Base-by-base conservation (phyloP, 2,888 invertebrate species). In the Phalangium opilio region DNA sequence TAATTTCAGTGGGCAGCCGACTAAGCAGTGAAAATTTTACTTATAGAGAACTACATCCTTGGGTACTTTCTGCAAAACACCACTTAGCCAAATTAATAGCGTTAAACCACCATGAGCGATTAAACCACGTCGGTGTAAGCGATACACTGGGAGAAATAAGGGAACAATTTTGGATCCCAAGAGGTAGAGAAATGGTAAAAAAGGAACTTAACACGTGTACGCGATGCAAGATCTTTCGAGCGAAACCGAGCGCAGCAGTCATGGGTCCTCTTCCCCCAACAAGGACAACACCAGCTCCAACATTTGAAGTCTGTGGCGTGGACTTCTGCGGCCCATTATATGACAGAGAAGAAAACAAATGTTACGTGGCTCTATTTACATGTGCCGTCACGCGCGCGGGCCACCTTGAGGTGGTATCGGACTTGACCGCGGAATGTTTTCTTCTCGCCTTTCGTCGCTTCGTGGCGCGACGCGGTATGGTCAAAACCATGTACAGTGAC, bases 41-140 rank as follows among this genome's bases (percentile, higher is more conserved):
- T n/a, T 14, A n/a, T 14, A 15, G 14, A 32, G 32, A 21, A n/a
- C 19, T 33, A 44, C 35, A 44, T 5, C 44, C 44, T n/a, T 7
- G 33, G 11, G n/a, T 44, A 3, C 27, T 44, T 18, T 27, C 27
- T 27, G 3, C 33, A 34, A 15, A 27, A 15, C 44, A 44, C 19
- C 38, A 3, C 20, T 44, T 44, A 36, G 17, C 38, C 15, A 35
- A 17, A 10, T 19, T 44, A 5, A 15, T 44, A 12, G 36, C 38
- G 20, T 5, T 21, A 14, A 35, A 36, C 1, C 35, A 35, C 36
- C 41, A 41, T 14, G 10, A 20, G 14, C 32, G 20, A 32, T 14
- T 41, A 21, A 41, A 46, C 15, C 46, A 46, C 18, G 7, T 34
- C 2, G 41, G 46, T 19, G 42, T 46, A 21, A 11, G 41, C 12